Conservation (phyloP, 2,888 invertebrate species). For the Leptopterna dolabrata region DNA sequence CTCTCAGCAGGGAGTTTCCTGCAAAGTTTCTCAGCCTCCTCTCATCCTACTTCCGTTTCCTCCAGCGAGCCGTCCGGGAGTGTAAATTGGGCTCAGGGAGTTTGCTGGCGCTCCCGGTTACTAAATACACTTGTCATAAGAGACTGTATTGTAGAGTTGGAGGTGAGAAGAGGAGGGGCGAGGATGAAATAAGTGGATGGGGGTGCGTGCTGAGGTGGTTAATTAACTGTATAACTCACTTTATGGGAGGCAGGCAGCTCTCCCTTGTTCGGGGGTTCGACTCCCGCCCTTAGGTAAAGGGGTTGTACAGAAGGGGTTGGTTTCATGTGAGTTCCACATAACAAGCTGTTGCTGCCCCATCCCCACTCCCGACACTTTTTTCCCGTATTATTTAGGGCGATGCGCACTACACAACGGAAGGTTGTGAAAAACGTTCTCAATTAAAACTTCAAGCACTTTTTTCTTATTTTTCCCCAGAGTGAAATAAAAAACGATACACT, state of each 20-base stretch:
- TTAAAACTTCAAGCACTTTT: conserved; percentile 39
- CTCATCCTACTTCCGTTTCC: conserved; percentile 38
- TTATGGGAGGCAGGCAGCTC: conserved; percentile 49
- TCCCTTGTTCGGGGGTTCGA: conserved; percentile 2
- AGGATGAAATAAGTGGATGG: background rate
- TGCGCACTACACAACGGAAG: conserved; percentile 24
- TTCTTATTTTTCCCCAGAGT: background rate
- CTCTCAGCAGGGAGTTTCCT: conserved; percentile 52
- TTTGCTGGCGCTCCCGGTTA: conserved; percentile 35
- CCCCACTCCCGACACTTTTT: background rate
- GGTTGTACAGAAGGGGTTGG: conserved; percentile 23
- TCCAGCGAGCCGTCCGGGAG: background rate
- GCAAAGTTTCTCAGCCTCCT: conserved; percentile 43
- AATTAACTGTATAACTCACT: conserved; percentile 60
- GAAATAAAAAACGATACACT: conserved; percentile 13
- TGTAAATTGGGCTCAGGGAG: conserved; percentile 54
- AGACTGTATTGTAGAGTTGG: conserved; percentile 52
- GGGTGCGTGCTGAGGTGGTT: conserved; percentile 50
- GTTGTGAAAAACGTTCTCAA: conserved; percentile 53
- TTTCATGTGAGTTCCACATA: conserved; percentile 55
- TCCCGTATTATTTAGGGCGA: conserved; percentile 39
- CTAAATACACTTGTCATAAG: conserved; percentile 60
- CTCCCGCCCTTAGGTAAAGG: background rate
- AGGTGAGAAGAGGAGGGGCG: conserved; percentile 33
- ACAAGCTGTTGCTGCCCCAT: conserved; percentile 51